Percentiles rank a stretch among this genome's conserved stretches.
Conservation (phyloP, 92 coral and sea anemone species). For the Phenganax stokvisi region DNA sequence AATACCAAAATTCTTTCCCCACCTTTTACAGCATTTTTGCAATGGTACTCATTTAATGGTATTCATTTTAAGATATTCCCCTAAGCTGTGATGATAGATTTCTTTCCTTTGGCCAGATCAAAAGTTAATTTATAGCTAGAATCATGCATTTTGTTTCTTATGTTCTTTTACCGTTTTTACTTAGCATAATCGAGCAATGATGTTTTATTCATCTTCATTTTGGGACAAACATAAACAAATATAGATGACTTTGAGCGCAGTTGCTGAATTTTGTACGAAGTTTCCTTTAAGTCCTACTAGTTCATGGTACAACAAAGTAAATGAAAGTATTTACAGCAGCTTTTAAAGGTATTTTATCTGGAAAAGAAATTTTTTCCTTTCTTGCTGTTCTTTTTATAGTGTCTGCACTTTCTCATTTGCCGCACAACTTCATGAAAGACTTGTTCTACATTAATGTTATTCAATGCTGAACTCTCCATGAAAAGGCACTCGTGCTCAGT, state of each 20-base stretch:
- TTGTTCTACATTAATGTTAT: slow-evolving; percentile 59
- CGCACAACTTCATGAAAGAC: slow-evolving; percentile 73
- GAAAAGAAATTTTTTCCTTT: slow-evolving; percentile 49
- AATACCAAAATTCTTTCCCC: too few relatives aligned
- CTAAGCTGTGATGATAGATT: not conserved
- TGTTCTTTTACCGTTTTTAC: too few relatives aligned
- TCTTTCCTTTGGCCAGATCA: not conserved
- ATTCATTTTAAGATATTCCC: not conserved
- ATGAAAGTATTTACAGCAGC: too few relatives aligned
- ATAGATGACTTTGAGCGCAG: too few relatives aligned
- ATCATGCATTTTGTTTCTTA: too few relatives aligned
- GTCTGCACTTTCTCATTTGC: slow-evolving; percentile 56
- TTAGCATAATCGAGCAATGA: too few relatives aligned
- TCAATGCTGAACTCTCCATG: slow-evolving; percentile 74
- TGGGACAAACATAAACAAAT: too few relatives aligned
- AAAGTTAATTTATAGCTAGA: too few relatives aligned
- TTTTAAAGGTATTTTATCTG: not conserved
- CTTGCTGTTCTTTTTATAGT: slow-evolving; percentile 55
- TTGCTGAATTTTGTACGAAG: too few relatives aligned
- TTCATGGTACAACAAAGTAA: too few relatives aligned
- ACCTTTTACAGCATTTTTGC: not conserved
- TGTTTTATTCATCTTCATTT: too few relatives aligned
- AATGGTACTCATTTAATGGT: not conserved
- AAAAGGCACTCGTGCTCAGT: slow-evolving; percentile 69
- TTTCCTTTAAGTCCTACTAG: too few relatives aligned